phyloP scores from a whole-genome alignment of 2,113 vertebrate genomes.

The Coturnix japonica region DNA sequence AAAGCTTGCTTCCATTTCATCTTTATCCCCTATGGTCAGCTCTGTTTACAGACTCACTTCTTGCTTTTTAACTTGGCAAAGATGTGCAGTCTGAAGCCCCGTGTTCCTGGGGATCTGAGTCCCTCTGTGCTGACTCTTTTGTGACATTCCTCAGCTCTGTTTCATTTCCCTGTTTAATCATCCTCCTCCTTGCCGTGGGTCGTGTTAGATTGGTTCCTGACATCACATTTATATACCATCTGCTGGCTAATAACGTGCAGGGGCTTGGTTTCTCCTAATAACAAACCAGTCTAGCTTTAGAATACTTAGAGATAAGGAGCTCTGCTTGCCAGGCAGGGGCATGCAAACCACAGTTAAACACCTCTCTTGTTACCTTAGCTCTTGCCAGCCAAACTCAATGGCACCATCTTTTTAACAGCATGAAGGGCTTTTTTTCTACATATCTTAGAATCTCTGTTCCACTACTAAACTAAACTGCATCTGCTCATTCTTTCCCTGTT shows the following conservation, averaged over 20 bases:
- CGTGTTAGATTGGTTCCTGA: slow-evolving; percentile 30
- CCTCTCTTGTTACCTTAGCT: background rate
- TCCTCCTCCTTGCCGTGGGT: slow-evolving; percentile 20
- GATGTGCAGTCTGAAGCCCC: background rate
- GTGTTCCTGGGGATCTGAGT: background rate
- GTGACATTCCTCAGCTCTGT: slow-evolving; percentile 8
- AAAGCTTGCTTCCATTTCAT: slow-evolving; percentile 49
- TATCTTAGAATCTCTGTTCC: background rate
- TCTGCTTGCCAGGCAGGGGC: background rate
- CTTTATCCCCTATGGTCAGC: slow-evolving; percentile 31
- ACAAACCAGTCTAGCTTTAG: background rate
- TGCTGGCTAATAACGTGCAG: slow-evolving; percentile 35
- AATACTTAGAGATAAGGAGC: background rate
- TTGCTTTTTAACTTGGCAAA: background rate
- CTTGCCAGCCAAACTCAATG: background rate
- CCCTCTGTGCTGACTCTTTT: slow-evolving; percentile 4
- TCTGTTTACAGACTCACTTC: slow-evolving; percentile 44
- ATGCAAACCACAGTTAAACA: background rate
- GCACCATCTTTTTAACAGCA: background rate
- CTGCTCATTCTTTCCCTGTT: background rate
- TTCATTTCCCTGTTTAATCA: slow-evolving; percentile 54
- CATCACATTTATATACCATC: slow-evolving; percentile 49
- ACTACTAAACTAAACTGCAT: background rate
- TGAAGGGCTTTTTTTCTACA: background rate
- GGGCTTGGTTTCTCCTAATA: slow-evolving; percentile 24